phyloP scores from a whole-genome alignment of 2,113 vertebrate genomes.

The Cariama cristata region DNA sequence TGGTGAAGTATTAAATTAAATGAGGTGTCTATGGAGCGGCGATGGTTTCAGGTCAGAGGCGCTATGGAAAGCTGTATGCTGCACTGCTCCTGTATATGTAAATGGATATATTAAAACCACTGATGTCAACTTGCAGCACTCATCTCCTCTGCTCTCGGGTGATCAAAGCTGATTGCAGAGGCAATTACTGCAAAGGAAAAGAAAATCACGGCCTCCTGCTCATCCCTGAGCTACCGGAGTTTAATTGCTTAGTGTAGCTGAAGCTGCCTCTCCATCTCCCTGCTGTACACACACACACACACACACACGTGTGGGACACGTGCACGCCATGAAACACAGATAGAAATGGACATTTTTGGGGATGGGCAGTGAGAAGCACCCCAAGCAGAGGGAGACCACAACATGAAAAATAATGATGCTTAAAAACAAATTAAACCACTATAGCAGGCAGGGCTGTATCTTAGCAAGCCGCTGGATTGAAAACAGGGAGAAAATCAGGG shows the following conservation, averaged over 20 bases:
- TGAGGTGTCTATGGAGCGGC: slow-evolving; percentile 90
- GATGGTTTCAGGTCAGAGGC: slow-evolving; percentile 83
- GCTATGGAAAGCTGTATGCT: slow-evolving; percentile 74
- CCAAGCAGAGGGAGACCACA: slow-evolving; percentile 8
- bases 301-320: background rate
- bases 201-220: slow-evolving; percentile 80
- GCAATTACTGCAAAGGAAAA: slow-evolving; percentile 85
- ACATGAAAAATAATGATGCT: slow-evolving; percentile 50
- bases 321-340: background rate
- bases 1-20: slow-evolving; percentile 94
- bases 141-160: slow-evolving; percentile 79
- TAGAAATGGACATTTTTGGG: background rate
- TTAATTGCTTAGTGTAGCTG: slow-evolving; percentile 92
- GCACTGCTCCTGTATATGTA: slow-evolving; percentile 75
- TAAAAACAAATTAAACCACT: slow-evolving; percentile 57
- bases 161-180: slow-evolving; percentile 86
- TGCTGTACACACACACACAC: background rate
- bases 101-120: slow-evolving; percentile 81
- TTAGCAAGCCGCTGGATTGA: background rate
- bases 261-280: slow-evolving; percentile 76
- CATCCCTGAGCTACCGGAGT: slow-evolving; percentile 81
- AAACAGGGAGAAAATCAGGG: background rate
- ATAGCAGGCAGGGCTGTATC: slow-evolving; percentile 12
- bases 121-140: slow-evolving; percentile 83
- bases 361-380: slow-evolving; percentile 1